Evolutionary conservation across 2,797 vertebrate genomes (phyloP), one percentile per base, ranked within the genome.

Genomic region (Atherinosoma microstoma): DNA sequence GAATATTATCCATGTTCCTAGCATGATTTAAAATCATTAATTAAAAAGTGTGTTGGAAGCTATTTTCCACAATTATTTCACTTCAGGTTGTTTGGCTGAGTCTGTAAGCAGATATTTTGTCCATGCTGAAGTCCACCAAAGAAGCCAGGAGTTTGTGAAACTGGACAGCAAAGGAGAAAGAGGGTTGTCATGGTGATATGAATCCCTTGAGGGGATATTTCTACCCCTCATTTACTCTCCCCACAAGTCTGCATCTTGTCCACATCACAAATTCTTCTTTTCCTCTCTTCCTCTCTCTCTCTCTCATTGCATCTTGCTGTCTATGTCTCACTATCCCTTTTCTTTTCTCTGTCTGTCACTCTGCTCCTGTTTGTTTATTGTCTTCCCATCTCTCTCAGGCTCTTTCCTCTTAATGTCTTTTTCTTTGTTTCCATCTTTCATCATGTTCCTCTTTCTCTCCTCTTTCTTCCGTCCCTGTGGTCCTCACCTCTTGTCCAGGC

Each of bases 401-500:
- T 40, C 53, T 70, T 35, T 63, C 36, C 70, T 83, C 67, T 67
- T 87, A 81, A 85, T 75, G 53, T 82, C 66, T 78, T 76, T 84
- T 87, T 87, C 88, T 86, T 87, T 89, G 75, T 89, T 79, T 74
- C 64, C 58, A 58, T 84, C 74, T 83, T 86, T 83, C 67, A 79
- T 74, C 69, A 78, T 75, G 38, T 89, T 72, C 79, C 67, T 83
- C 66, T 64, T 45, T 82, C 34, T 78, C 68, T 70, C 71, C 74
- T 72, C 71, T 67, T 73, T 83, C 78, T 70, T 84, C 79, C 32
- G 61, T 91, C 89, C 87, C 90, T 79, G 71, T 85, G 85, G 90
- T 84, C 84, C 69, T 92, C 89, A 93, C 91, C 89, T 92, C 89
- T 91, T 89, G 91, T 91, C 90, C 83, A 82, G 80, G 78, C 80